phyloP scores from a whole-genome alignment of 2,888 invertebrate genomes.

The Dicycla oo region DNA sequence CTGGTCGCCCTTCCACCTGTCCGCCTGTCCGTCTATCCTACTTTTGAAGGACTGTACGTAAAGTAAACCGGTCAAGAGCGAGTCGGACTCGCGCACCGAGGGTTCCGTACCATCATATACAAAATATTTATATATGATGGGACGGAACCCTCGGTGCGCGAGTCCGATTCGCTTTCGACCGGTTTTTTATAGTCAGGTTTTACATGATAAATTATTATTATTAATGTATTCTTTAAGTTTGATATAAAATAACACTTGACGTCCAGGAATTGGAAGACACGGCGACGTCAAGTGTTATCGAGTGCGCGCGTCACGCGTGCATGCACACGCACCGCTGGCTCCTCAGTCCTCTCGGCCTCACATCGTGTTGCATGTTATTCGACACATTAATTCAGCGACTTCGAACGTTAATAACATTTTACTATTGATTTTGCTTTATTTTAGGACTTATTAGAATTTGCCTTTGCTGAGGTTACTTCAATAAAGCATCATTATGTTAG shows the following conservation, averaged over 20 bases:
- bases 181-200: too few species aligned
- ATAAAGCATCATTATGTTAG: neutral
- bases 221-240: neutral
- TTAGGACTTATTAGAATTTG: neutral
- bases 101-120: too few species aligned
- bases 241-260: neutral
- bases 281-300: too few species aligned
- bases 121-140: too few species aligned
- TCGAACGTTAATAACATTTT: neutral
- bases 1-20: too few species aligned
- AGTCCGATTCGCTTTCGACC: too few species aligned
- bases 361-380: neutral
- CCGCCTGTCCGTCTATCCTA: too few species aligned
- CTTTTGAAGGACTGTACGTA: too few species aligned
- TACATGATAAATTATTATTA: neutral
- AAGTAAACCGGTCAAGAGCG: too few species aligned
- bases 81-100: too few species aligned
- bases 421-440: neutral
- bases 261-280: neutral
- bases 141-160: too few species aligned
- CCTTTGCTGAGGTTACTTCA: constrained; percentile 11
- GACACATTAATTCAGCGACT: neutral
- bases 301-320: neutral
- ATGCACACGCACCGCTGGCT: neutral
- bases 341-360: neutral